phyloP scores from a whole-genome alignment of 2,113 vertebrate genomes.

The Charina bottae region DNA sequence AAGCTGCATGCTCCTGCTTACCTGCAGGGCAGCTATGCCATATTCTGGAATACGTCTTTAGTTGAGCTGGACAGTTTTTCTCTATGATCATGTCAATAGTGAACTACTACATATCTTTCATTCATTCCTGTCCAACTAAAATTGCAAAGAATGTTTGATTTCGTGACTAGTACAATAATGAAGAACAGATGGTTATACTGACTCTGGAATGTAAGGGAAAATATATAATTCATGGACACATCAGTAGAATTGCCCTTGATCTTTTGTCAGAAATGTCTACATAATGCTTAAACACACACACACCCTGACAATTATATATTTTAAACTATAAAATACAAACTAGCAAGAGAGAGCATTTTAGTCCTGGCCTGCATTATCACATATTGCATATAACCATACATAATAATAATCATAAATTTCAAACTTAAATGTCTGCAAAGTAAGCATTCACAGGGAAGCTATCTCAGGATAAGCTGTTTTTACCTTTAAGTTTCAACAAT shows the following conservation, averaged over 20 bases:
- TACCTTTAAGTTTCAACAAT: neutral
- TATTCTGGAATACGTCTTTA: neutral
- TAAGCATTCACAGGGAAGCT: neutral
- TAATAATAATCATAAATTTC: neutral
- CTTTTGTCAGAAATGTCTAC: neutral
- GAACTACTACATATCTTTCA: neutral
- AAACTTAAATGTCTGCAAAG: neutral
- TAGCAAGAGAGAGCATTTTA: neutral
- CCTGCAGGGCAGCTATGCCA: neutral
- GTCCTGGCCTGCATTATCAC: neutral
- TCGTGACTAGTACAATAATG: neutral
- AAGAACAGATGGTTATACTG: neutral
- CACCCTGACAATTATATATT: neutral
- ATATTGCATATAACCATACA: neutral
- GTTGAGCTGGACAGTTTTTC: neutral
- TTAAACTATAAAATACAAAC: neutral
- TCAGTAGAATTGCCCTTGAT: neutral
- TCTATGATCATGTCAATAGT: neutral
- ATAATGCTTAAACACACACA: neutral
- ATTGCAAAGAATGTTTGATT: neutral
- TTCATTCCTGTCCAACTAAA: neutral
- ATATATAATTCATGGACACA: neutral
- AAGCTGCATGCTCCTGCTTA: neutral
- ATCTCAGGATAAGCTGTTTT: neutral
- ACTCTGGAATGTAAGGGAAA: neutral